Evolutionary conservation across 2,797 vertebrate species (phyloP), one percentile per base, ranked within the genome.

Genomic region (Heterohyrax brucei): DNA sequence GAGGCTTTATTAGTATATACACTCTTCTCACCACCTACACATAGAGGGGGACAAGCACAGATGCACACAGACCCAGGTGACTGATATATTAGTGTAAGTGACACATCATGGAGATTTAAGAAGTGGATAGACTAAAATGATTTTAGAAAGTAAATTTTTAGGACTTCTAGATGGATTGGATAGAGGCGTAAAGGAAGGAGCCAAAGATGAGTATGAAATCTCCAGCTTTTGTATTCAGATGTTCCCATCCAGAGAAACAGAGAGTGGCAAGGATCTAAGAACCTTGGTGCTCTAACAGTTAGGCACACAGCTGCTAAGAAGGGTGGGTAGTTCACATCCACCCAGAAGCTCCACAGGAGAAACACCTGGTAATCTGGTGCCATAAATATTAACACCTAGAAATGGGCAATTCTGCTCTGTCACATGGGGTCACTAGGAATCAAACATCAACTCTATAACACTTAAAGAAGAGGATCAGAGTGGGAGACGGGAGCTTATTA

Each of bases 91-190:
- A 70, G 1, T 10, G 9, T 39, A 30, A 61, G 39, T 16, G 77
- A 84, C 61, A 44, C 7, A 16, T 18, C 5, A 1, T 3, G 13
- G 53, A 87, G 50, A 61, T 50, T 73, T 85, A 14, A 39, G 85
- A 89, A 72, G 78, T 12, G 83, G 61, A 86, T 12, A 19, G 3
- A 33, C 10, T 72, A 10, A n/a, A 30, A 59, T 18, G 50, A 68
- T 13, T 73, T 83, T 87, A 83, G 93, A 79, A 95, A 30, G 68
- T 33, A 56, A 80, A 82, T 4, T 70, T 73, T 26, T 46, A 8
- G 21, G 46, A 75, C 84, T 75, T 56, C 62, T 22, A 77, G 28
- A 30, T 59, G 18, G 21, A 30, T 10, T 19, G 5, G 14, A 26
- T 24, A 59, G 85, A 81, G 44, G 14, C 2, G 0, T 39, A n/a